A percentile compares a stretch with the other conserved stretches of the same genome.
Evolutionary conservation across 2,888 invertebrate species (phyloP).

Genomic region (Dryobota labecula): DNA sequence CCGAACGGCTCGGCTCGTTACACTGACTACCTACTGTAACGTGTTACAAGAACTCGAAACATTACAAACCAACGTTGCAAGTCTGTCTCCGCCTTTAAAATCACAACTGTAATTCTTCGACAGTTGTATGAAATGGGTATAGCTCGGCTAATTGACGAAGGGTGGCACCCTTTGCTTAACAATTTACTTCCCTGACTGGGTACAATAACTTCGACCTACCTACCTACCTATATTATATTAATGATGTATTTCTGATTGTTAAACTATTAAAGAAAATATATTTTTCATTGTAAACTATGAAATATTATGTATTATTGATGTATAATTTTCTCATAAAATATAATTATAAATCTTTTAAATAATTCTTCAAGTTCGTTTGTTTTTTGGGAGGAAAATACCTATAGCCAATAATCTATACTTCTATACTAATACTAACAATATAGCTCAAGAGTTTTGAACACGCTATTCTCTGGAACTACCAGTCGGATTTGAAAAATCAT

Average conservation of each 20-base stretch:
- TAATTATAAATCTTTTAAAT: conserved; percentile 35
- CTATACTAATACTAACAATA: too few species aligned
- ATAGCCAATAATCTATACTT: too few species aligned
- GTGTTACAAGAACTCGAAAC: too few species aligned
- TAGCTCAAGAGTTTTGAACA: too few species aligned
- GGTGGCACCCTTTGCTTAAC: neutral
- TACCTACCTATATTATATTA: neutral
- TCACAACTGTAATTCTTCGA: neutral
- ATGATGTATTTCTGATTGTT: conserved; percentile 27
- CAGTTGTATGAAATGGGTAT: neutral
- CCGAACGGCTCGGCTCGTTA: too few species aligned
- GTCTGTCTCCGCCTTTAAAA: too few species aligned
- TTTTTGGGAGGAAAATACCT: neutral
- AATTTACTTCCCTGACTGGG: neutral
- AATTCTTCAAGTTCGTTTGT: neutral
- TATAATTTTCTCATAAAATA: conserved; percentile 39
- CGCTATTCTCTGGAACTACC: too few species aligned
- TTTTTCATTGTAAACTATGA: conserved; percentile 38
- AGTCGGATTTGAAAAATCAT: too few species aligned
- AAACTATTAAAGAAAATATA: conserved; percentile 26
- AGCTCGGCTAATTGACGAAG: neutral
- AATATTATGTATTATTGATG: conserved; percentile 40
- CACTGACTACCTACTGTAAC: too few species aligned
- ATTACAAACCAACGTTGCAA: too few species aligned
- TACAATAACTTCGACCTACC: conserved; percentile 13